Conservation (phyloP, 2,888 invertebrate species). For the Pachliopta kotzebuea region DNA sequence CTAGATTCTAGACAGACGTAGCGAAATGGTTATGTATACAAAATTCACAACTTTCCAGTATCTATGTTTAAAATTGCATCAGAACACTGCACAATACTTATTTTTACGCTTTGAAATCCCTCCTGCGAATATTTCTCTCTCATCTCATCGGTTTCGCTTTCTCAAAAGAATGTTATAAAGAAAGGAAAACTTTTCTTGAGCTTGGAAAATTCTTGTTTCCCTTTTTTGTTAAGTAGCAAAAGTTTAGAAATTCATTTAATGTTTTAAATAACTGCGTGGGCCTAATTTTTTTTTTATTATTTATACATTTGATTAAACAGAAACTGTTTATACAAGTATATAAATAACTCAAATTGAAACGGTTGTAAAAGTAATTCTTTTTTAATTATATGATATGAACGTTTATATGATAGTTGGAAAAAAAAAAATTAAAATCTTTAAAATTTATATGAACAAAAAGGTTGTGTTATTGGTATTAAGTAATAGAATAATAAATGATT, state of each 20-base stretch:
- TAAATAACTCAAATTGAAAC: too few species aligned
- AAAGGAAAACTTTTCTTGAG: neutral
- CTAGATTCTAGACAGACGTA: neutral
- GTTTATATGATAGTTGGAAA: too few species aligned
- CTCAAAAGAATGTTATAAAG: neutral
- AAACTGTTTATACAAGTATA: too few species aligned
- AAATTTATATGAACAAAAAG: too few species aligned
- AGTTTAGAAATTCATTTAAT: neutral
- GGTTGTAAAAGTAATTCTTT: too few species aligned
- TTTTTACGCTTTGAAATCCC: conserved; percentile 14
- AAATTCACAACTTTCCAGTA: conserved; percentile 7
- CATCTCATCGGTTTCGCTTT: conserved; percentile 6
- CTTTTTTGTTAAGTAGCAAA: neutral
- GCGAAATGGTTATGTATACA: neutral
- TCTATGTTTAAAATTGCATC: conserved; percentile 8
- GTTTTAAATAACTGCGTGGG: neutral
- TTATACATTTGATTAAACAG: too few species aligned
- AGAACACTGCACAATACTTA: conserved; percentile 10
- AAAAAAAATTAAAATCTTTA: too few species aligned
- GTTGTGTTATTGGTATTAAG: too few species aligned
- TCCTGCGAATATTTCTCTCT: conserved; percentile 10
- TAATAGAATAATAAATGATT: too few species aligned
- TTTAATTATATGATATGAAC: too few species aligned
- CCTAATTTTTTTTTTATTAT: neutral
- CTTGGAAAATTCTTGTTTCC: neutral